These are phyloP conservation scores for Centrocercus urophasianus DNA, from an alignment of 2,113 vertebrate genomes.

Conservation along the genomic window DNA sequence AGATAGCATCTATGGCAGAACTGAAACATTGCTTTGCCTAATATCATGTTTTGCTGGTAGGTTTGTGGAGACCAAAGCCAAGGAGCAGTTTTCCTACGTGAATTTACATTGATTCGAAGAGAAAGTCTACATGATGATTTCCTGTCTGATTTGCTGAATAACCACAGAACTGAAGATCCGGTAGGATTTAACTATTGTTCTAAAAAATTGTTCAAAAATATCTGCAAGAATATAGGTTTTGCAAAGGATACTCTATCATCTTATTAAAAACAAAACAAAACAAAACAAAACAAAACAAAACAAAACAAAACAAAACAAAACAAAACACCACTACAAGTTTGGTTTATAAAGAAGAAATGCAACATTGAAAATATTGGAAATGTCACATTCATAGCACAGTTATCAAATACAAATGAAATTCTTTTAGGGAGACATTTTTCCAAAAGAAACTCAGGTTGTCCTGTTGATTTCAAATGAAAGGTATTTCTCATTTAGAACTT, in stretches of 20 bases:
- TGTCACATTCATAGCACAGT: neutral
- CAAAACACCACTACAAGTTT: neutral
- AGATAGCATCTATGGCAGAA: neutral
- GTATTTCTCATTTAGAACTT: neutral
- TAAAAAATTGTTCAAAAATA: neutral
- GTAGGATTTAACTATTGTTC: slow-evolving; percentile 77
- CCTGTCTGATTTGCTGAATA: slow-evolving; percentile 80
- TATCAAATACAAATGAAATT: neutral
- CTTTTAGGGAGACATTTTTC: neutral
- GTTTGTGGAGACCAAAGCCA: slow-evolving; percentile 82
- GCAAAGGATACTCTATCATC: neutral
- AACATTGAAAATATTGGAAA: neutral
- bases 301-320: no score
- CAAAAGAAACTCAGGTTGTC: neutral
- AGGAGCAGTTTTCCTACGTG: slow-evolving; percentile 91
- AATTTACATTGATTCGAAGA: slow-evolving; percentile 92
- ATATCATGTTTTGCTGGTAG: slow-evolving; percentile 74
- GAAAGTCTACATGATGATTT: slow-evolving; percentile 91
- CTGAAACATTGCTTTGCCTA: neutral
- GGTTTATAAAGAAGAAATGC: neutral
- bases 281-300: no score
- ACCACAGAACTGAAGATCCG: slow-evolving; percentile 88
- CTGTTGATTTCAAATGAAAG: neutral
- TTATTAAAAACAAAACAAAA: neutral
- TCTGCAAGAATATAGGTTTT: neutral